Evolutionary conservation across 2,113 vertebrate genomes (phyloP).

Genomic region (Hypomesus transpacificus): DNA sequence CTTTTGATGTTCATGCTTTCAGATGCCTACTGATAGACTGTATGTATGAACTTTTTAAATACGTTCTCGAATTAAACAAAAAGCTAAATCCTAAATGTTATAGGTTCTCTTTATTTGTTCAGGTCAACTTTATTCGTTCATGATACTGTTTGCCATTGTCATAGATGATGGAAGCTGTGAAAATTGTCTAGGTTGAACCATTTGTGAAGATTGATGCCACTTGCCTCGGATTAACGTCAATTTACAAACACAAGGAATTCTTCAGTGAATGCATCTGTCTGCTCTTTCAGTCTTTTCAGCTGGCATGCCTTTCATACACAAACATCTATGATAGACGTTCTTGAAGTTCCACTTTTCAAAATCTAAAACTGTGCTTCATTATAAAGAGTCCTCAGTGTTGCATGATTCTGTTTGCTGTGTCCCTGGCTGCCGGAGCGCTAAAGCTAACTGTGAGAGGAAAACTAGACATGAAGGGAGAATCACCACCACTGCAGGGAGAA

Average conservation of each 20-base stretch:
- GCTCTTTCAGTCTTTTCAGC: neutral
- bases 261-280: neutral
- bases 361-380: too few relatives aligned
- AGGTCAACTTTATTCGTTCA: neutral
- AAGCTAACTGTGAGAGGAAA: too few relatives aligned
- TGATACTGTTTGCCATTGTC: neutral
- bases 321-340: too few relatives aligned
- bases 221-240: neutral
- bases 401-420: too few relatives aligned
- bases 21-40: constrained; percentile 35
- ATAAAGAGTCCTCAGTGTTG: too few relatives aligned
- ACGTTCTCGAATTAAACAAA: constrained; percentile 7
- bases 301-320: neutral
- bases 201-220: neutral
- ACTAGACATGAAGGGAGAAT: too few relatives aligned
- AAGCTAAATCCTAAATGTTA: neutral
- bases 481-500: neutral
- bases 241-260: neutral
- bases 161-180: neutral
- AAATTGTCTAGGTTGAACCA: neutral
- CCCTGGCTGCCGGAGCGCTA: too few relatives aligned
- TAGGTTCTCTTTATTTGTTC: neutral
- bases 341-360: too few relatives aligned
- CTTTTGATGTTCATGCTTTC: constrained; percentile 42
- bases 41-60: neutral